Evolutionary conservation across 2,888 invertebrate species (phyloP).

Genomic region (Yponomeuta plumbellus): DNA sequence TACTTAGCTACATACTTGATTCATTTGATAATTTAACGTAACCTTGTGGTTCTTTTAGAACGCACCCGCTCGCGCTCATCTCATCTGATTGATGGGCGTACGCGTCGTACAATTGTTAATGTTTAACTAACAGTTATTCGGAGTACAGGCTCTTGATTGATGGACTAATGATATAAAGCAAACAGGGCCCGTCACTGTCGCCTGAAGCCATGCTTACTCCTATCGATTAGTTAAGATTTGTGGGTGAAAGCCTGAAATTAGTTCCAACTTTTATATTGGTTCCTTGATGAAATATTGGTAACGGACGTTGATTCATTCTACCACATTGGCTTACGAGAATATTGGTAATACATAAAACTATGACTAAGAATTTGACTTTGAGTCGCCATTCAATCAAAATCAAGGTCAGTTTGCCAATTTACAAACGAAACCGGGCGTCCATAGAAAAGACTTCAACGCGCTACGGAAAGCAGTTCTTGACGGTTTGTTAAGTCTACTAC

Average conservation of each 20-base stretch:
- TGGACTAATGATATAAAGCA: slow-evolving; percentile 74
- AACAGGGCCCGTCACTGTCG: slow-evolving; percentile 37
- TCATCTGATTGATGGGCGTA: slow-evolving; percentile 63
- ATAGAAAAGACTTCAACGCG: slow-evolving; percentile 17
- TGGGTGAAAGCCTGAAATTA: slow-evolving; percentile 17
- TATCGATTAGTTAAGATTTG: slow-evolving; percentile 16
- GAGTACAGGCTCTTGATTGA: slow-evolving; percentile 71
- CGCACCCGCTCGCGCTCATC: slow-evolving; percentile 26
- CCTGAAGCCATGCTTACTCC: slow-evolving; percentile 4
- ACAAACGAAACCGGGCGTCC: neutral
- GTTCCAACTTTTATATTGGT: neutral
- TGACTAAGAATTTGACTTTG: no score
- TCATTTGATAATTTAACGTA: neutral
- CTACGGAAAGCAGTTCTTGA: neutral
- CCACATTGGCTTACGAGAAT: no score
- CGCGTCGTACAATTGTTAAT: slow-evolving; percentile 59
- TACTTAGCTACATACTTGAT: neutral
- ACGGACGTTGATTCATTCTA: neutral
- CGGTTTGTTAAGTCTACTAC: neutral
- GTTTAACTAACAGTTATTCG: slow-evolving; percentile 72
- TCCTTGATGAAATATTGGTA: neutral
- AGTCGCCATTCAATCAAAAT: no score
- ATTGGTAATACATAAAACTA: no score
- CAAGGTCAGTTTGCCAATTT: no score
- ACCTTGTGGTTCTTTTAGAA: neutral